A percentile compares a stretch with the other conserved stretches of the same genome.
Conservation (phyloP, 2,797 vertebrate species). For the Brotula barbata region DNA sequence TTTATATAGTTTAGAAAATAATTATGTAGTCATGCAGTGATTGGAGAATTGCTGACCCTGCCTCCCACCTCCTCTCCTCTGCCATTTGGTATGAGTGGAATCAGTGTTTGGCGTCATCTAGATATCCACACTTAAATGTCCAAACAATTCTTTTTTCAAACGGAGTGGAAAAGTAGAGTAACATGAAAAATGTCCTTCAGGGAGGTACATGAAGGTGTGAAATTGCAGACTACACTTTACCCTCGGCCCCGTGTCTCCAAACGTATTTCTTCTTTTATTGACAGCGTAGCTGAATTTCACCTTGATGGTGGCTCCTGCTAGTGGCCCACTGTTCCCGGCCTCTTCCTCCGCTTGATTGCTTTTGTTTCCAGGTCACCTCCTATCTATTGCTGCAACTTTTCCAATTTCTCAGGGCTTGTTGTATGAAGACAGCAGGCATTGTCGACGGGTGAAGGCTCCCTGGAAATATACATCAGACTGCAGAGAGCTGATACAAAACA, state of each 20-base stretch:
- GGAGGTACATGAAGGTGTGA: slow-evolving; percentile 72
- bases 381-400: slow-evolving; percentile 83
- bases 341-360: slow-evolving; percentile 77
- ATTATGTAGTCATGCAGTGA: slow-evolving; percentile 87
- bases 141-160: slow-evolving; percentile 5
- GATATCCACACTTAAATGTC: not conserved
- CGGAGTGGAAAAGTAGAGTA: slow-evolving; percentile 34
- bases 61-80: slow-evolving; percentile 11
- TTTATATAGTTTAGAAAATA: slow-evolving; percentile 89
- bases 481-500: slow-evolving; percentile 48
- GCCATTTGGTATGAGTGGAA: slow-evolving; percentile 38
- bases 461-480: slow-evolving; percentile 57
- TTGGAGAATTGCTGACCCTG: slow-evolving; percentile 37
- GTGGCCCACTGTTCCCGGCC: slow-evolving; percentile 39
- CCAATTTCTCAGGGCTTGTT: slow-evolving; percentile 85
- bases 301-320: slow-evolving; percentile 58
- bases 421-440: slow-evolving; percentile 78
- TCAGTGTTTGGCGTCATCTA: slow-evolving; percentile 24
- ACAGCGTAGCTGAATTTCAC: slow-evolving; percentile 69
- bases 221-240: slow-evolving; percentile 73
- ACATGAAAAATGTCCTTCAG: slow-evolving; percentile 67
- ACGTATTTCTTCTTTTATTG: slow-evolving; percentile 78
- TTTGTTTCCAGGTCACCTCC: slow-evolving; percentile 84
- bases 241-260: slow-evolving; percentile 64
- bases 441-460: slow-evolving; percentile 37